A percentile compares a stretch with the other conserved stretches of the same genome.
These are phyloP conservation scores for Amphiduros pacificus DNA, from an alignment of 2,888 invertebrate genomes.

Conservation along the genomic window DNA sequence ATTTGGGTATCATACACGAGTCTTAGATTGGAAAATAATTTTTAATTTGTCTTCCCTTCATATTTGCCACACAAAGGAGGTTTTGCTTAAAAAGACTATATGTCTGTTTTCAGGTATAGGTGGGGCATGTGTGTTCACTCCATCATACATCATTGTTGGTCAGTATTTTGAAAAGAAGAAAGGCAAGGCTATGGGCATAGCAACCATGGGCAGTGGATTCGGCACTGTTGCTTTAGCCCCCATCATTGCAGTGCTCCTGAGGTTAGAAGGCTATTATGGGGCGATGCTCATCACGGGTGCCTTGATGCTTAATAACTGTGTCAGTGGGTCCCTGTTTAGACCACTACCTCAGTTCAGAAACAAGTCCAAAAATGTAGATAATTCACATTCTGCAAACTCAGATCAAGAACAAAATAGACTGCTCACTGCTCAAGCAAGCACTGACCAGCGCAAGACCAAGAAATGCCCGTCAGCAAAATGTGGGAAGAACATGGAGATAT, in stretches of 20 bases:
- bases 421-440: no score
- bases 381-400: neutral
- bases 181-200: slow-evolving; percentile 28
- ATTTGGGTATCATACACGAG: no score
- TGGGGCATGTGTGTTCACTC: slow-evolving; percentile 23
- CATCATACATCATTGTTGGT: slow-evolving; percentile 24
- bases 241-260: slow-evolving; percentile 19
- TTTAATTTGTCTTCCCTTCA: no score
- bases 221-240: slow-evolving; percentile 25
- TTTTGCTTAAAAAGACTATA: no score
- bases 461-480: no score
- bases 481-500: no score
- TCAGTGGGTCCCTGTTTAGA: slow-evolving; percentile 25
- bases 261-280: slow-evolving; percentile 19
- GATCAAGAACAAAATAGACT: no score
- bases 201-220: slow-evolving; percentile 28
- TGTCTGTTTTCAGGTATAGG: slow-evolving; percentile 24
- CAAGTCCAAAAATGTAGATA: neutral
- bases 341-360: slow-evolving; percentile 14
- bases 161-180: slow-evolving; percentile 32
- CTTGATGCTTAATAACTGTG: slow-evolving; percentile 16
- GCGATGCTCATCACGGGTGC: slow-evolving; percentile 26
- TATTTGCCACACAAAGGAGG: no score
- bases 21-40: no score
- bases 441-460: no score